Conservation (phyloP, 1,140 invertebrate genomes). For the Diprion similis region DNA sequence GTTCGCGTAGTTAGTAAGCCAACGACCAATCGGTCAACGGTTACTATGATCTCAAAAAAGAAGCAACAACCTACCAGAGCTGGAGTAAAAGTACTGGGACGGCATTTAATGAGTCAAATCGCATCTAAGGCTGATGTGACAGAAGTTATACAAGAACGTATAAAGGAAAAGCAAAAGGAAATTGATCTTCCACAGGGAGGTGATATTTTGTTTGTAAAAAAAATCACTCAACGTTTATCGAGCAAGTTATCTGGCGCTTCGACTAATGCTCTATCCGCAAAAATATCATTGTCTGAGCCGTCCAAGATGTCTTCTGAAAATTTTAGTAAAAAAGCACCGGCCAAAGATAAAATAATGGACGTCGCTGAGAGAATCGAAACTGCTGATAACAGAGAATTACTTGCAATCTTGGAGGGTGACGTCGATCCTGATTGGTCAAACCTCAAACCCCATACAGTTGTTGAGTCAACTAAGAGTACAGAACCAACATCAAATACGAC, state of each 20-base stretch:
- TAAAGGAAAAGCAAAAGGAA: conserved; percentile 53
- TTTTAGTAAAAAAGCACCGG: conserved; percentile 17
- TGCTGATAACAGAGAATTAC: conserved; percentile 55
- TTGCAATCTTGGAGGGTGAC: conserved; percentile 62
- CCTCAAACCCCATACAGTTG: conserved; percentile 47
- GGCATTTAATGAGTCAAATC: conserved; percentile 53
- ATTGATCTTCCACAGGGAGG: conserved; percentile 48
- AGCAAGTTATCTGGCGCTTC: conserved; percentile 49
- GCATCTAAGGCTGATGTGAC: conserved; percentile 53
- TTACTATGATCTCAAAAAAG: background rate
- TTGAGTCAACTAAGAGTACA: conserved; percentile 32
- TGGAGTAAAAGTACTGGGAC: conserved; percentile 40
- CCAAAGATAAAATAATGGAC: conserved; percentile 18
- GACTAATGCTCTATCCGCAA: conserved; percentile 30
- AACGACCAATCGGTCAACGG: background rate
- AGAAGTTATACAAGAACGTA: conserved; percentile 53
- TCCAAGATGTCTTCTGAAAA: background rate
- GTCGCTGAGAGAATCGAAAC: conserved; percentile 23
- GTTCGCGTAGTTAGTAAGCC: background rate
- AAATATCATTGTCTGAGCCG: background rate
- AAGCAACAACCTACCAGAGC: conserved; percentile 37
- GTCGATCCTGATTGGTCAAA: conserved; percentile 60
- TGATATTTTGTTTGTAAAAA: conserved; percentile 61
- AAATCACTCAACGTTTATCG: conserved; percentile 58
- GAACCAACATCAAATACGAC: conserved; percentile 21